A percentile compares a stretch with the other conserved stretches of the same genome.
Conservation (phyloP, 1,140 invertebrate genomes). For the Drosophila lacertosa region DNA sequence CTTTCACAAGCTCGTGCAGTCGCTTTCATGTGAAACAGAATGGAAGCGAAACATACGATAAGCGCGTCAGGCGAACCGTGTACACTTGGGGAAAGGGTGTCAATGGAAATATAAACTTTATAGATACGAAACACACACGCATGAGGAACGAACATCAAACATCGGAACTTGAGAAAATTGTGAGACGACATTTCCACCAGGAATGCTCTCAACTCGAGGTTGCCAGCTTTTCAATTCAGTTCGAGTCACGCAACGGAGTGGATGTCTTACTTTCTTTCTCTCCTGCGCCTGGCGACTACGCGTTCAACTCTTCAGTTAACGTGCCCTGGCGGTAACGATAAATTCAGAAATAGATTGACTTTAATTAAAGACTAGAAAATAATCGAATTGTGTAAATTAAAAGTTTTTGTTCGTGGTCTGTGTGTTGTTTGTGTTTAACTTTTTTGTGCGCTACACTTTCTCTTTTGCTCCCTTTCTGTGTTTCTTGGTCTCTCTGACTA, state of each 20-base stretch:
- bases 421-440: neutral
- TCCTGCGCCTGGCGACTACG: neutral
- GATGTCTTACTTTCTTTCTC: constrained; percentile 40
- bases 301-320: neutral
- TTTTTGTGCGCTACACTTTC: neutral
- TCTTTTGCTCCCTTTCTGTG: neutral
- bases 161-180: constrained; percentile 38
- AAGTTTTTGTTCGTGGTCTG: neutral
- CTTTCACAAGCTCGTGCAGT: constrained; percentile 18
- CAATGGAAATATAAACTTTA: constrained; percentile 74
- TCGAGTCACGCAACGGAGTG: constrained; percentile 71
- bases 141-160: constrained; percentile 37
- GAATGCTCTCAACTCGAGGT: constrained; percentile 25
- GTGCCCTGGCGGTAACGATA: no score
- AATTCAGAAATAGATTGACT: neutral
- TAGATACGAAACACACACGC: constrained; percentile 58
- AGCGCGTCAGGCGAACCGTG: neutral
- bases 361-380: neutral
- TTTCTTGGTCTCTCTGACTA: constrained; percentile 2
- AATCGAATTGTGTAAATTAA: neutral
- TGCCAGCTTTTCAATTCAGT: constrained; percentile 75
- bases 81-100: constrained; percentile 64
- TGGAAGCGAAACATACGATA: constrained; percentile 20
- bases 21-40: constrained; percentile 7
- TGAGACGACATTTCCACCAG: constrained; percentile 34